phyloP scores from a whole-genome alignment of 2,888 invertebrate genomes.

The Chymomyza fuscimana region DNA sequence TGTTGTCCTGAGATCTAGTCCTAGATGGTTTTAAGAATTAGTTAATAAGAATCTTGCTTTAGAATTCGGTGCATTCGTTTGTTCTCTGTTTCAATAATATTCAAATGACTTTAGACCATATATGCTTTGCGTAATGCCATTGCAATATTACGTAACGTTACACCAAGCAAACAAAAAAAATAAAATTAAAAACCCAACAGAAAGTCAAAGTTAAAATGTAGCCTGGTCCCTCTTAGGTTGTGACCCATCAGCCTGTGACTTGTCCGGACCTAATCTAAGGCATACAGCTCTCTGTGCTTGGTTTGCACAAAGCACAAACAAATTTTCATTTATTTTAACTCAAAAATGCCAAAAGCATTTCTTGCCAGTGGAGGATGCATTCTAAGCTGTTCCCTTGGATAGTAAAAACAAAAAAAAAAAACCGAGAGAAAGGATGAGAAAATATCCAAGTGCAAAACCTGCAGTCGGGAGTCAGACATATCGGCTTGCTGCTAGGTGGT shows the following conservation, averaged over 20 bases:
- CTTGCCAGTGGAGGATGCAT: conserved; percentile 13
- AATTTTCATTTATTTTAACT: conserved; percentile 74
- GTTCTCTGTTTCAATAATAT: too few relatives aligned
- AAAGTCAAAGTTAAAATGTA: too few relatives aligned
- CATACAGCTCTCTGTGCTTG: too few relatives aligned
- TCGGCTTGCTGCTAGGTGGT: conserved; percentile 46
- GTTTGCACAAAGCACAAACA: conserved; percentile 67
- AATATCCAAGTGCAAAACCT: conserved; percentile 67
- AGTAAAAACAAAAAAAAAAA: not conserved
- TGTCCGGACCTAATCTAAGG: too few relatives aligned
- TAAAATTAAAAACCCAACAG: conserved; percentile 8
- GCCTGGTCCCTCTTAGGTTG: too few relatives aligned
- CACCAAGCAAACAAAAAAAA: too few relatives aligned
- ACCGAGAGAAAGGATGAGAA: conserved; percentile 11
- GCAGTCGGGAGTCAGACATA: conserved; percentile 67
- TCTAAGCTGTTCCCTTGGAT: not conserved
- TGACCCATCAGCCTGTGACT: not conserved
- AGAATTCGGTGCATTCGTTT: too few relatives aligned
- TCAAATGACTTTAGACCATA: not conserved
- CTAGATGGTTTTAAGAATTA: too few relatives aligned
- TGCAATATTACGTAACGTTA: not conserved
- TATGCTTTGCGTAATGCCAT: too few relatives aligned
- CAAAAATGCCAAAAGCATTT: conserved; percentile 69
- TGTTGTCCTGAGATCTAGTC: too few relatives aligned
- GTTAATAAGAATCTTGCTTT: too few relatives aligned